A percentile compares a stretch with the other conserved stretches of the same genome.
phyloP scores from a whole-genome alignment of 2,113 vertebrate genomes.

The Zapornia atra region DNA sequence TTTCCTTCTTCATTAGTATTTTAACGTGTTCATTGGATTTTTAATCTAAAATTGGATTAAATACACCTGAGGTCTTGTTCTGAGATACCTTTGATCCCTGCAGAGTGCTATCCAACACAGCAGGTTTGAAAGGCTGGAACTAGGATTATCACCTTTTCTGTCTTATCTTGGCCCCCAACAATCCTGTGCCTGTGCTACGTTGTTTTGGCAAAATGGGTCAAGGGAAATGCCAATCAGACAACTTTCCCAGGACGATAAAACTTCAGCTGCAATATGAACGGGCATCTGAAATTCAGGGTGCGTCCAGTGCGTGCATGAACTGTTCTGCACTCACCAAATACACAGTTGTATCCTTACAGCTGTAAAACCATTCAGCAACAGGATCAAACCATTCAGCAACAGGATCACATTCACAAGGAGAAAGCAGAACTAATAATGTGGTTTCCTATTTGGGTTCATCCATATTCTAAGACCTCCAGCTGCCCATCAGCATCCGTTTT shows the following conservation, averaged over 20 bases:
- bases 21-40: neutral
- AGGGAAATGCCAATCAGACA: neutral
- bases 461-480: neutral
- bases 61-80: neutral
- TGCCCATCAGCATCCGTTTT: too few relatives aligned
- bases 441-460: neutral
- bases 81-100: neutral
- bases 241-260: neutral
- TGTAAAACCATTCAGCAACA: neutral
- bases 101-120: fast-evolving
- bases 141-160: neutral
- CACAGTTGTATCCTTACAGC: neutral
- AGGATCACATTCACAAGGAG: neutral
- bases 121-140: neutral
- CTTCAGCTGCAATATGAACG: neutral
- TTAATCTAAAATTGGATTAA: neutral
- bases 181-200: neutral
- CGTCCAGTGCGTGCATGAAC: neutral
- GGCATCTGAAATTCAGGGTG: neutral
- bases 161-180: neutral
- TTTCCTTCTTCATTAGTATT: neutral
- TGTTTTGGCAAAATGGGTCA: conserved; percentile 22
- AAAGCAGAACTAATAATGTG: neutral
- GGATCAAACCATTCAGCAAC: neutral
- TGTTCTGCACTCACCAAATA: neutral